Base-by-base conservation (phyloP, 2,888 invertebrate genomes). In the Drosophila formosana region DNA sequence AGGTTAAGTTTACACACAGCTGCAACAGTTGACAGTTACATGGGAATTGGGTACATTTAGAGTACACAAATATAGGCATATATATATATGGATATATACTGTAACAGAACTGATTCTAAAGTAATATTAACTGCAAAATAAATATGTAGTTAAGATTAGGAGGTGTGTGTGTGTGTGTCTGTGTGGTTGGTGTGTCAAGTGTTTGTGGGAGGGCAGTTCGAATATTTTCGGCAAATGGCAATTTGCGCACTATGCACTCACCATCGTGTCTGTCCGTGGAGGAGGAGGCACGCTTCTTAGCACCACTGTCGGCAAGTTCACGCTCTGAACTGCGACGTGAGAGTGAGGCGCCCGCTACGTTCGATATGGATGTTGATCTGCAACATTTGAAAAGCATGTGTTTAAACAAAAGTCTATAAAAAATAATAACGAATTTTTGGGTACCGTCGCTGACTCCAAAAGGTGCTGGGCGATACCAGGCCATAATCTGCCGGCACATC, bases 351-450 rank as follows among this genome's bases (percentile, higher is more conserved):
- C 96, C 95, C 92, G 96, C 96, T 93, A 97, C 97, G 93, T 97
- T 97, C 90, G 96, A 96, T 82, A 97, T 97, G 90, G 97, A 97
- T 90, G 97, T 97, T 84, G 97, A 97, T 93, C 97, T 95, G 93
- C 4, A 45, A 60, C 7, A 7, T 8, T 0, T 41, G 32, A 32
- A 47, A 30, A 18, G 18, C 18, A 18, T 18, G 18, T 30, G 30
- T 30, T 46, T 18, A 1, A 18, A 18, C 18, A 18, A 18, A 18
- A 70, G 45, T n/a, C 41, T 49, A 37, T 51, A 5, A 6, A 7
- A 60, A 18, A 23, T 18, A 46, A 28, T 61, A 49, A 11, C 9
- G 18, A 3, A 1, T 11, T 6, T 18, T 18, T 4, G n/a, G 13
- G 63, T 90, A 95, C 95, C 95, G 95, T 93, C 97, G 95, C 91